Conservation (phyloP, 2,797 vertebrate genomes). For the Phrynocephalus forsythii region DNA sequence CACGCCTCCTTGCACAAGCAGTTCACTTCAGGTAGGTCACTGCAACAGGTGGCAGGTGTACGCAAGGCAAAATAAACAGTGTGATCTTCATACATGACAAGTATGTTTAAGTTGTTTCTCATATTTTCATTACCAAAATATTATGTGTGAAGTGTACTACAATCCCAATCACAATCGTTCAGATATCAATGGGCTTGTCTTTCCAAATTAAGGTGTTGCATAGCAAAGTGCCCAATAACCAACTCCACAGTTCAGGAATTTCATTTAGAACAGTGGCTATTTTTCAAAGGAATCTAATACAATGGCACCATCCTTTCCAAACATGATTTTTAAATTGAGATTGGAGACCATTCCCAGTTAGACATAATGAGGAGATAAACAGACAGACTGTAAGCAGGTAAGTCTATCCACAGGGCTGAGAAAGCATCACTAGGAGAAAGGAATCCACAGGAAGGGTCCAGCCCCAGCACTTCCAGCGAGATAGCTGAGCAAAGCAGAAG, state of each 20-base stretch:
- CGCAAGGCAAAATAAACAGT: constrained; percentile 1
- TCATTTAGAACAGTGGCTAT: background rate
- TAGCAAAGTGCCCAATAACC: background rate
- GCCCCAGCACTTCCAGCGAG: background rate
- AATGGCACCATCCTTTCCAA: background rate
- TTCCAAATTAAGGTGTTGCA: background rate
- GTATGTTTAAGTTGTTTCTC: background rate
- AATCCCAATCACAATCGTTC: background rate
- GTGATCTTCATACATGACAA: background rate
- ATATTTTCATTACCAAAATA: background rate
- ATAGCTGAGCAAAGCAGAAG: no score
- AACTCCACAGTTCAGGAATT: background rate
- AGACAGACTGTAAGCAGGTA: no score
- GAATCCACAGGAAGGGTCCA: background rate
- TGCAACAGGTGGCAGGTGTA: background rate
- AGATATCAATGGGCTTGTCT: background rate
- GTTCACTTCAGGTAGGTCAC: background rate
- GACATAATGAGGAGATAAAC: background rate
- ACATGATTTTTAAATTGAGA: background rate
- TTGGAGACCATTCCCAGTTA: background rate
- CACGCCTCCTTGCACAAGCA: background rate
- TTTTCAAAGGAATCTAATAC: background rate
- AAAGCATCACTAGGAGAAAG: no score
- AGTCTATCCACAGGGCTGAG: background rate
- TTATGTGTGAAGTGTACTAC: background rate